Evolutionary conservation across 2,797 vertebrate species (phyloP).

Genomic region (Parauchenoglanis ngamensis): DNA sequence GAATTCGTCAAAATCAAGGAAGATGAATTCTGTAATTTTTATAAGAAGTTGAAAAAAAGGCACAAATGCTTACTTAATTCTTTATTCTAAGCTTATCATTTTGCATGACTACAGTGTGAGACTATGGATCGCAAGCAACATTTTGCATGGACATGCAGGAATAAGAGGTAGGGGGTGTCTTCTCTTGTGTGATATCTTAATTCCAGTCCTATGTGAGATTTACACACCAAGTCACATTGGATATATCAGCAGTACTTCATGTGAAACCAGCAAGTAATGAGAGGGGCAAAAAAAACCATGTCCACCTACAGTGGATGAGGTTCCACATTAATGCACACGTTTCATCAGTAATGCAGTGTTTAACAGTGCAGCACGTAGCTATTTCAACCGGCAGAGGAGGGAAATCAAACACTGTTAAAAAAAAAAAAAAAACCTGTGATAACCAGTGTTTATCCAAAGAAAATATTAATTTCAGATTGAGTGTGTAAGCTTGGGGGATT

Average conservation of each 20-base stretch:
- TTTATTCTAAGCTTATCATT: not conserved
- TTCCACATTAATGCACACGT: not conserved
- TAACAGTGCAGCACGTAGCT: not conserved
- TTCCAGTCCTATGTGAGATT: not conserved
- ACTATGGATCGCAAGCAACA: not conserved
- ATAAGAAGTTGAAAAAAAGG: not conserved
- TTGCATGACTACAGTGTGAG: not conserved
- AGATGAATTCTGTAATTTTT: not conserved
- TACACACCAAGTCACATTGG: not conserved
- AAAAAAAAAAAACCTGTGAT: not conserved
- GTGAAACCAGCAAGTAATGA: not conserved
- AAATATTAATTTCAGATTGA: not conserved
- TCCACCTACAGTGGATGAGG: not conserved
- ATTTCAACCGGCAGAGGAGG: not conserved
- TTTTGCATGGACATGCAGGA: not conserved
- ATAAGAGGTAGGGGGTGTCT: not conserved
- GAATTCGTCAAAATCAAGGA: not conserved
- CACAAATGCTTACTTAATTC: not conserved
- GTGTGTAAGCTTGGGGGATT: not conserved
- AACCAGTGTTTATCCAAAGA: not conserved
- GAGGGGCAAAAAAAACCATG: not conserved
- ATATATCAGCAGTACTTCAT: not conserved
- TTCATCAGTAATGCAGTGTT: slow-evolving; percentile 5
- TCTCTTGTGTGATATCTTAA: slow-evolving; percentile 4
- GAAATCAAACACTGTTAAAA: not conserved